Base-by-base conservation (phyloP, 2,888 invertebrate species). In the Therioaphis trifolii region DNA sequence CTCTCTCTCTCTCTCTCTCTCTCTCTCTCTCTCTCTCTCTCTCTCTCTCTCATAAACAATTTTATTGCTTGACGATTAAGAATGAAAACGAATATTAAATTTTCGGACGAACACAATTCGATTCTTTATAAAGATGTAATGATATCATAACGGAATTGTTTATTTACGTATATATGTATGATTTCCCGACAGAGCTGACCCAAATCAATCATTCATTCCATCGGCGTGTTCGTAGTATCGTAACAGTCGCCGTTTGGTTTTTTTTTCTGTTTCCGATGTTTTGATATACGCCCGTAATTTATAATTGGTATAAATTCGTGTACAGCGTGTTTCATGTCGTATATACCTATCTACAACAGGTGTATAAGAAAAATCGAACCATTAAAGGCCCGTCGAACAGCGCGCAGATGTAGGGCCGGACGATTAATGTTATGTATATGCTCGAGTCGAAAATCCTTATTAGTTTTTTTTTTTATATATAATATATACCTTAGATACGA, bases 221-320 rank as follows among this genome's bases (percentile, higher is more conserved):
- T n/a, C n/a, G n/a, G n/a, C n/a, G n/a, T n/a, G n/a, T n/a, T n/a
- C n/a, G n/a, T n/a, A n/a, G n/a, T n/a, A n/a, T n/a, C n/a, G n/a
- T n/a, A n/a, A n/a, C n/a, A n/a, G n/a, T n/a, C n/a, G n/a, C n/a
- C n/a, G n/a, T n/a, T 75, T 24, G 58, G 29, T 18, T 58, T n/a
- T n/a, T 43, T 75, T 52, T 69, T 24, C 24, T 14, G 43, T 69
- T 27, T 52, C 11, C 14, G 40, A 43, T 43, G 43, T 43, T 21
- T 43, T 15, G 5, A 68, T 58, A 43, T n/a, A n/a, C n/a, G n/a
- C n/a, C n/a, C n/a, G n/a, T 75, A 75, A 75, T 75, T 75, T 75
- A 58, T 58, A 75, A 75, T 75, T 75, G 75, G 75, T 58, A 75
- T 75, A 58, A 75, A 75, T 75, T 75, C 58, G 43, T 75, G 58